Base-by-base conservation (phyloP, 37 sponge, comb jelly and placozoan genomes). In the Ianthella basta region DNA sequence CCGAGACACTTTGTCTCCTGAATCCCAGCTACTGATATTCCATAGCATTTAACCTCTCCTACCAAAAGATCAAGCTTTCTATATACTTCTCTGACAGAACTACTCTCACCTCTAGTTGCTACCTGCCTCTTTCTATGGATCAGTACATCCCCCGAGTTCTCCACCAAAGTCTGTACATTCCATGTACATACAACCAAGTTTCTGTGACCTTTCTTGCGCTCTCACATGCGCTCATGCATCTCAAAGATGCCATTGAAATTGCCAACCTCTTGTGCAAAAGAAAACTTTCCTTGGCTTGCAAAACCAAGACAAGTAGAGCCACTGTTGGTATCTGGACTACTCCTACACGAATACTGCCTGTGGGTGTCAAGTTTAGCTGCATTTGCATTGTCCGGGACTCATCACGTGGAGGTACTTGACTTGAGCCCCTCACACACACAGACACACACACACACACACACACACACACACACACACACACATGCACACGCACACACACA, bases 1-100 rank as follows among this genome's bases (percentile, higher is more conserved):
- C 86, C 86, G 74, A 85, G 74, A 40, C 86, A 85, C 41, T 57
- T 85, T 34, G 63, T 85, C 79, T 85, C 86, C 63, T 75, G 78
- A 3, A 85, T 77, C 41, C 79, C 86, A 37, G 86, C 79, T 19
- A 85, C 78, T 38, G 78, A 75, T 50, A 67, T 35, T 39, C 56
- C 53, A 38, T 38, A 68, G 27, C 55, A 21, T 60, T 38, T 68
- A 57, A 37, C 6, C 19, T 50, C 72, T 29, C 63, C 63, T n/a
- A 59, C 82, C 64, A 35, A 35, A 19, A 60, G 35, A 82, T 32
- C 41, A 23, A 41, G 67, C 73, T 83, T 83, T 72, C 84, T 68
- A n/a, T 65, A 53, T 44, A 68, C 84, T 60, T 39, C 13, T n/a
- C n/a, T n/a, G n/a, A n/a, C n/a, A n/a, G 60, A 27, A 82, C 25